Evolutionary conservation across 2,888 invertebrate genomes (phyloP).

Genomic region (Caenorhabditis becei): DNA sequence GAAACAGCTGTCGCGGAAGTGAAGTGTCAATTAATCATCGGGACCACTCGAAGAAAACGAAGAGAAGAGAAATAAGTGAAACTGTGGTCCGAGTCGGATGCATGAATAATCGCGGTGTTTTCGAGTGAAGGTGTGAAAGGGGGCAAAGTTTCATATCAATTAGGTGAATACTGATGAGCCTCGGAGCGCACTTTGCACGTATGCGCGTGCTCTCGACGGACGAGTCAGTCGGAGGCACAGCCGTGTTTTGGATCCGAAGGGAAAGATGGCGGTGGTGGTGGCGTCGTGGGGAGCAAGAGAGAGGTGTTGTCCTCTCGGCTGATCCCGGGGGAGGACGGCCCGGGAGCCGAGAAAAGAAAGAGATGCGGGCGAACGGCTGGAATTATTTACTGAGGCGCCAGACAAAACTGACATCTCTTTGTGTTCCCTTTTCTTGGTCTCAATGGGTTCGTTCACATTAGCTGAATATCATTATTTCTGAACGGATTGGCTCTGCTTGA

Average conservation of each 20-base stretch:
- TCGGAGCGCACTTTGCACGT: slow-evolving; percentile 36
- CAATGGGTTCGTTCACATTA: too few species aligned
- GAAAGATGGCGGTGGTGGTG: slow-evolving; percentile 17
- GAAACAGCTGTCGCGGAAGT: slow-evolving; percentile 18
- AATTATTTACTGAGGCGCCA: not conserved
- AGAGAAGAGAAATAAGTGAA: slow-evolving; percentile 12
- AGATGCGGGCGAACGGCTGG: not conserved
- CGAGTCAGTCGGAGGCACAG: slow-evolving; percentile 11
- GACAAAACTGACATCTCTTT: not conserved
- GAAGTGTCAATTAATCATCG: slow-evolving; percentile 32
- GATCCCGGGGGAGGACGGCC: slow-evolving; percentile 15
- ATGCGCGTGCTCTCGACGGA: slow-evolving; percentile 4
- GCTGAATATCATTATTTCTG: too few species aligned
- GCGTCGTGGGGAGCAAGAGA: slow-evolving; percentile 16
- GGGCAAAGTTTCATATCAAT: slow-evolving; percentile 46
- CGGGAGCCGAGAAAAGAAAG: slow-evolving; percentile 19
- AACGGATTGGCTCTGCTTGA: too few species aligned
- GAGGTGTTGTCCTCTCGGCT: slow-evolving; percentile 36
- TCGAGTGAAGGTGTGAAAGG: slow-evolving; percentile 15
- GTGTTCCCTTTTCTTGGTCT: not conserved
- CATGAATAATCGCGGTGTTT: slow-evolving; percentile 30
- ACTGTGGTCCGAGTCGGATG: slow-evolving; percentile 4
- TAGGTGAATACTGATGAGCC: slow-evolving; percentile 51
- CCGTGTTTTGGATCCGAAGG: slow-evolving; percentile 44
- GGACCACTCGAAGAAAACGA: slow-evolving; percentile 20